phyloP scores from a whole-genome alignment of 2,797 vertebrate genomes.

The Pelobates cultripes region DNA sequence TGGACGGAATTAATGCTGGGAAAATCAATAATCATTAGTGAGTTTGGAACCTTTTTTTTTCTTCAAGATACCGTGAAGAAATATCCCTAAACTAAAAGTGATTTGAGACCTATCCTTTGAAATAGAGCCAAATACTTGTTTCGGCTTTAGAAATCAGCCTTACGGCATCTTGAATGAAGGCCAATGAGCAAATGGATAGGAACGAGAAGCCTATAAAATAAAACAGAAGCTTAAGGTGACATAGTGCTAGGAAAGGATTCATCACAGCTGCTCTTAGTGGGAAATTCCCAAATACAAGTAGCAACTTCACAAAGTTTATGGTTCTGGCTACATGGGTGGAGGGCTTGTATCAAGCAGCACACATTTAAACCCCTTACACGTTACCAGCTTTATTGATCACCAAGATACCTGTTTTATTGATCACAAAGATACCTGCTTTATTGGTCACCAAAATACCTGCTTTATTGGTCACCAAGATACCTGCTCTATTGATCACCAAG shows the following conservation, averaged over 20 bases:
- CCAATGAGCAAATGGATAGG: conserved; percentile 30
- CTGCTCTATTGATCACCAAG: too few species aligned
- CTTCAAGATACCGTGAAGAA: neutral
- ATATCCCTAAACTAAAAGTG: conserved; percentile 8
- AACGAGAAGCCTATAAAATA: conserved; percentile 34
- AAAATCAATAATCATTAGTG: too few species aligned
- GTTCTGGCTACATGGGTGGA: conserved; percentile 48
- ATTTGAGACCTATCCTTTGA: conserved; percentile 17
- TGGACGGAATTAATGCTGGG: too few species aligned
- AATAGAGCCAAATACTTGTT: conserved; percentile 19
- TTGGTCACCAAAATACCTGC: too few species aligned
- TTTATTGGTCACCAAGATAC: too few species aligned
- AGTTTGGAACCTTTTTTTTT: neutral
- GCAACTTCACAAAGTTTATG: conserved; percentile 56
- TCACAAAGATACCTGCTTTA: too few species aligned
- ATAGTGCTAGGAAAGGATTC: conserved; percentile 53
- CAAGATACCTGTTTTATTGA: too few species aligned
- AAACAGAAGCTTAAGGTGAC: conserved; percentile 11
- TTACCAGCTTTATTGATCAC: too few species aligned
- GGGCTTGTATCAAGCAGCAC: conserved; percentile 8
- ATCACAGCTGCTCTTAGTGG: conserved; percentile 66
- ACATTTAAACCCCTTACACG: neutral
- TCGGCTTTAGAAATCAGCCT: conserved; percentile 29
- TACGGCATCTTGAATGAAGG: conserved; percentile 34
- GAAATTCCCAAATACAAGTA: conserved; percentile 68